Percentiles rank a stretch among this genome's conserved stretches.
Conservation (phyloP, 2,797 vertebrate genomes). For the Sebastes kiyomatsui region DNA sequence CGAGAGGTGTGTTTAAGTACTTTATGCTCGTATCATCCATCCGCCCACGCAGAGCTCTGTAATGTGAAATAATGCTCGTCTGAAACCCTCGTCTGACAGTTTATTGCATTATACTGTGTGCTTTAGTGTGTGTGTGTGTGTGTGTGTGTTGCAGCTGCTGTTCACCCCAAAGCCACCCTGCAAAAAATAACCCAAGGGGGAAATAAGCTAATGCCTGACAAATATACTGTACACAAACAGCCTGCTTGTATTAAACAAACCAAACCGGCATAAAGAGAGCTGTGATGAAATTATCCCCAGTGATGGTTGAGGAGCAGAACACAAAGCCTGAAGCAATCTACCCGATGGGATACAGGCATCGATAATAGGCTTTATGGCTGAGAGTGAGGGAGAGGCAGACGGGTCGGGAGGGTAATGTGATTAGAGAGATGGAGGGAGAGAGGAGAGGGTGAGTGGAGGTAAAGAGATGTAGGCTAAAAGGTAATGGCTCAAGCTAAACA, state of each 20-base stretch:
- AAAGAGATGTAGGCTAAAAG: background rate
- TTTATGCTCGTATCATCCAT: slow-evolving; percentile 11
- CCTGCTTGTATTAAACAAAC: slow-evolving; percentile 23
- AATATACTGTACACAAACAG: background rate
- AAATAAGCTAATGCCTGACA: slow-evolving; percentile 8
- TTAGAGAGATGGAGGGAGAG: slow-evolving; percentile 50
- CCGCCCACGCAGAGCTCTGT: slow-evolving; percentile 9
- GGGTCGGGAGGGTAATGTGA: slow-evolving; percentile 6
- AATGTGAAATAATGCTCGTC: slow-evolving; percentile 42
- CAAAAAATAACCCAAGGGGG: slow-evolving; percentile 18
- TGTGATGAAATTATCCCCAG: slow-evolving; percentile 63
- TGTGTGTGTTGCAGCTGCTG: slow-evolving; percentile 12
- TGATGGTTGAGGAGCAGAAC: slow-evolving; percentile 35
- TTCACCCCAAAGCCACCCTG: slow-evolving; percentile 15
- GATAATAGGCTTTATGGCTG: slow-evolving; percentile 60
- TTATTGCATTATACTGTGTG: slow-evolving; percentile 51
- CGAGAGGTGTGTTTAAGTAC: background rate
- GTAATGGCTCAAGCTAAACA: background rate
- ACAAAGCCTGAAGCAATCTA: slow-evolving; percentile 63
- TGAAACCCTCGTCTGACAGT: slow-evolving; percentile 31
- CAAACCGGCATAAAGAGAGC: slow-evolving; percentile 30
- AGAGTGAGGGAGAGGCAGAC: background rate
- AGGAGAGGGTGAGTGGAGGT: slow-evolving; percentile 10
- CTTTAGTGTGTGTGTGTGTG: slow-evolving; percentile 12
- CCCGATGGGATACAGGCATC: slow-evolving; percentile 58